Base-by-base conservation (phyloP, 1,140 invertebrate species). In the Sitobion miscanthi region DNA sequence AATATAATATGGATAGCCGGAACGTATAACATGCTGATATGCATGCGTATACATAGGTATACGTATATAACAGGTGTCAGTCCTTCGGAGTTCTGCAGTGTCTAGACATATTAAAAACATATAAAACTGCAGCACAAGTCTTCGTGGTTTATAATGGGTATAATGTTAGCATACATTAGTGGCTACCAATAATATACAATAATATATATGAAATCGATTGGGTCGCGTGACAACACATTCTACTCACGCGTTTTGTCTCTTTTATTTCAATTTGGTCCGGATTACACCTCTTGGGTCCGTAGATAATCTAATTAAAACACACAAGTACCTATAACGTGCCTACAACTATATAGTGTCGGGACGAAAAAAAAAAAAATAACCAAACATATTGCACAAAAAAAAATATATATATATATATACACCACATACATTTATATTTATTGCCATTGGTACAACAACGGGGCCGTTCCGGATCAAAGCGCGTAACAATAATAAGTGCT, bases 231-330 rank as follows among this genome's bases (percentile, higher is more conserved):
- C 87, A 87, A 87, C 47, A 87, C 85, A 87, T 87, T 87, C 23
- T 35, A 87, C 30, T 87, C 45, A 35, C 52, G 45, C 86, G 30
- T 87, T 87, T 87, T 87, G 45, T 87, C 47, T 87, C 47, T 87
- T 87, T 87, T 87, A 87, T 87, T 54, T 52, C 87, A 9, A 89
- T 89, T 89, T 89, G 87, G 49, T 89, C 20, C 87, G 87, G 87
- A 57, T 57, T 89, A 89, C 87, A 89, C 87, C 87, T 89, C 35
- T 1, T 5, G n/a, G 49, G 87, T 57, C 87, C 87, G 87, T 57
- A 14, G 52, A 89, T 89, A 89, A 89, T 89, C n/a, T 35, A 89
- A 89, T 89, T 89, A 57, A 89, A 89, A 54, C 21, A 89, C 35
- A 89, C 20, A 42, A 21, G 21, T 20, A 42, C 49, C 30, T 49